Base-by-base conservation (phyloP, 2,888 invertebrate species). In the Eucera pruinosa region DNA sequence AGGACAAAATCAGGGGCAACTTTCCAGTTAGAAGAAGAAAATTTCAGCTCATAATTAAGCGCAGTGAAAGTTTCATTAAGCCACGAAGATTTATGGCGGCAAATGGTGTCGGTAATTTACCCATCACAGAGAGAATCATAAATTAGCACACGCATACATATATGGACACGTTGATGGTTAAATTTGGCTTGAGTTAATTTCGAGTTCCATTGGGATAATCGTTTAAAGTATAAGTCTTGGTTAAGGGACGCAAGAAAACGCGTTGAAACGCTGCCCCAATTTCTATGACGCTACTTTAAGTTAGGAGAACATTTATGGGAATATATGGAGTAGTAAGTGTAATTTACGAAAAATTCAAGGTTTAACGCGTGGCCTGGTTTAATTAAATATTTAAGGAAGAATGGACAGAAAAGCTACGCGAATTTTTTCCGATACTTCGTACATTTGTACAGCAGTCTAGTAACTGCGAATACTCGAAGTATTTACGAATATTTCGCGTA, bases 361-460 rank as follows among this genome's bases (percentile, higher is more conserved):
- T 13, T n/a, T 30, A 47, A 9, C 13, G n/a, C n/a, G 20, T 20
- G 39, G 48, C 4, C 20, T 15, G 36, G 41, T 48, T 60, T 67
- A 67, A 67, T 67, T 67, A 67, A 67, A 67, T 67, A 67, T 60
- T 67, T 67, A 58, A 39, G n/a, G 15, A 36, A 67, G 30, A 20
- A 48, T 50, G 58, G 39, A 7, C 11, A 1, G 27, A n/a, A n/a
- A n/a, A n/a, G n/a, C n/a, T n/a, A n/a, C n/a, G n/a, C n/a, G n/a
- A n/a, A n/a, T n/a, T n/a, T n/a, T n/a, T n/a, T n/a, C n/a, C n/a
- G n/a, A n/a, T n/a, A n/a, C n/a, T n/a, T n/a, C 33, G 33, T 33
- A 33, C 7, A 33, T 33, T 33, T 33, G 33, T 33, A 5, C 33
- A n/a, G n/a, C 33, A 33, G n/a, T 33, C 33, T 33, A 3, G 33